Conservation (phyloP, 2,113 vertebrate genomes). For the Panthera tigris region DNA sequence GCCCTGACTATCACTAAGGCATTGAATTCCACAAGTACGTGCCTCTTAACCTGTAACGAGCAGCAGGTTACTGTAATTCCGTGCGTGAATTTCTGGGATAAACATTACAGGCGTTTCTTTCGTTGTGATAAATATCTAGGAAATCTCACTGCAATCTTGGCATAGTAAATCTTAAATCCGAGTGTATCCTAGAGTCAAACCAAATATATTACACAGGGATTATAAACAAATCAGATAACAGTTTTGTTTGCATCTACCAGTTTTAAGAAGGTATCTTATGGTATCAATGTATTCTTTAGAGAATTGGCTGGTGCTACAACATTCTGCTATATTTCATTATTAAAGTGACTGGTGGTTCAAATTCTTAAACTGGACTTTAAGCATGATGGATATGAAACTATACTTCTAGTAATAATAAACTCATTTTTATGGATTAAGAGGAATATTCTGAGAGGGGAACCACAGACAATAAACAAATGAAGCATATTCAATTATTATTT, state of each 20-base stretch:
- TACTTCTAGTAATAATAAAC: not conserved
- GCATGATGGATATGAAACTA: not conserved
- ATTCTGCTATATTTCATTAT: not conserved
- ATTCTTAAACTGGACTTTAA: not conserved
- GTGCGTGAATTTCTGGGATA: slow-evolving; percentile 76
- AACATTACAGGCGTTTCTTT: slow-evolving; percentile 85
- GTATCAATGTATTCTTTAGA: not conserved
- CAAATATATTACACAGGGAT: slow-evolving; percentile 44
- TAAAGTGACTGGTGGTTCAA: not conserved
- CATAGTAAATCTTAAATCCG: slow-evolving; percentile 74
- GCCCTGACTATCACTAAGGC: slow-evolving; percentile 70
- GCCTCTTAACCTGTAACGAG: slow-evolving; percentile 74
- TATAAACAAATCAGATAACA: slow-evolving; percentile 38
- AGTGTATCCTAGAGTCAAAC: slow-evolving; percentile 72
- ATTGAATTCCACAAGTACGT: slow-evolving; percentile 81
- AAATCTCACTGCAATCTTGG: slow-evolving; percentile 84
- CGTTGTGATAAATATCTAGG: slow-evolving; percentile 86
- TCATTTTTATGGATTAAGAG: not conserved
- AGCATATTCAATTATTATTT: not conserved
- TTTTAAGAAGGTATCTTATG: not conserved
- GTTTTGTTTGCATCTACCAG: not conserved
- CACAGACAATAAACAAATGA: not conserved
- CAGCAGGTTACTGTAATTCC: slow-evolving; percentile 63
- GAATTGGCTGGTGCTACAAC: not conserved
- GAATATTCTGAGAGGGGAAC: not conserved